These are phyloP conservation scores for Oopsacas minuta DNA, from an alignment of 37 sponge, comb jelly and placozoan genomes.

Conservation along the genomic window DNA sequence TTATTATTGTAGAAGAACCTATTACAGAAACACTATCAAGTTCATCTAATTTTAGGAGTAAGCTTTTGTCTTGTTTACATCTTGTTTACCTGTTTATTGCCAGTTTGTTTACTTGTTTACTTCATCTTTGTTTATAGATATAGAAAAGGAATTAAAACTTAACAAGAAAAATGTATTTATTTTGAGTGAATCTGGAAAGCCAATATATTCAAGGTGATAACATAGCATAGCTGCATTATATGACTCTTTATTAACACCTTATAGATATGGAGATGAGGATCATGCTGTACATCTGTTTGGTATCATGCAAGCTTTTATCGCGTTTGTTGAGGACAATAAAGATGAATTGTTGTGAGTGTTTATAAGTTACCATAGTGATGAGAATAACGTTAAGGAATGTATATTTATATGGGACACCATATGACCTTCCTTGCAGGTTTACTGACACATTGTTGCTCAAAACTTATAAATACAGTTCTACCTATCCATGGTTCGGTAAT, in stretches of 20 bases:
- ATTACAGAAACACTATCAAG: background rate
- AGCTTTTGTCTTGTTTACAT: background rate
- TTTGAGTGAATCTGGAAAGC: constrained; percentile 14
- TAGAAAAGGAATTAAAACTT: background rate
- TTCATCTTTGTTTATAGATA: background rate
- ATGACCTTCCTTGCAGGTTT: too few species aligned
- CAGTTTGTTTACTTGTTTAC: background rate
- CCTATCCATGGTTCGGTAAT: background rate
- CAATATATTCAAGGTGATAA: background rate
- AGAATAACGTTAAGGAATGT: too few species aligned
- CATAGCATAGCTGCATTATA: background rate
- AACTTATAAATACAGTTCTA: background rate
- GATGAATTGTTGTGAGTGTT: constrained; percentile 64
- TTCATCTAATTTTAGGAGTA: background rate
- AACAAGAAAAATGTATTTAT: background rate
- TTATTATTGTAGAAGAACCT: background rate
- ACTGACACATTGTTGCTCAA: too few species aligned
- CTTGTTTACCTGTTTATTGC: background rate
- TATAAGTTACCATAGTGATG: too few species aligned
- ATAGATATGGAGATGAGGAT: constrained; percentile 86
- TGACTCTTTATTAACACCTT: background rate
- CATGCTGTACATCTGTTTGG: constrained; percentile 82
- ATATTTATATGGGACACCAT: too few species aligned
- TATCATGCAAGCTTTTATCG: constrained; percentile 93
- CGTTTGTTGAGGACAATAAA: constrained; percentile 72